These are phyloP conservation scores for Matsumyia berberina DNA, from an alignment of 2,888 invertebrate genomes.

Conservation along the genomic window DNA sequence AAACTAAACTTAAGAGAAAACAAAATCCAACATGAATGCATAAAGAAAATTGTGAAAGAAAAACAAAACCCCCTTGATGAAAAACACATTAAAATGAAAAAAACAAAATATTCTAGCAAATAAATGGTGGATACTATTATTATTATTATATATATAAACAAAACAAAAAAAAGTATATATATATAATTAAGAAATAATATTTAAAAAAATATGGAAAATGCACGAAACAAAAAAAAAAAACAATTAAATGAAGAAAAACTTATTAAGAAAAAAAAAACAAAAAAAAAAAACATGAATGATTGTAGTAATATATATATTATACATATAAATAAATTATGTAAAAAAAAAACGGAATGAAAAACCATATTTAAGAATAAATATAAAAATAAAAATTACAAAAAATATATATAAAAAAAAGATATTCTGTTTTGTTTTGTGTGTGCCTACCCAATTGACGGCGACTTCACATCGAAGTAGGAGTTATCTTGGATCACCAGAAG, in stretches of 20 bases:
- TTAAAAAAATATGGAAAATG: conserved; percentile 61
- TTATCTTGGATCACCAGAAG: too few relatives aligned
- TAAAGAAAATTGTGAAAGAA: conserved; percentile 41
- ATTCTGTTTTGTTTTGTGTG: too few relatives aligned
- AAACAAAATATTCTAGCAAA: conserved; percentile 72
- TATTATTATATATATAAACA: conserved; percentile 63
- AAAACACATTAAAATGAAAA: conserved; percentile 36
- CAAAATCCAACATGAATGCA: conserved; percentile 36
- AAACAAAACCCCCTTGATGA: conserved; percentile 50
- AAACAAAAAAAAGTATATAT: conserved; percentile 50
- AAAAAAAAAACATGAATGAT: conserved; percentile 70
- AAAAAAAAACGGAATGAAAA: conserved; percentile 77
- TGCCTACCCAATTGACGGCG: too few relatives aligned
- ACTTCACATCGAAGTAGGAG: too few relatives aligned
- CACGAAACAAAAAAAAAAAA: conserved; percentile 51
- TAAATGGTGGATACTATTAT: conserved; percentile 76
- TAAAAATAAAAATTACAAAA: conserved; percentile 77
- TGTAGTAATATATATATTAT: conserved; percentile 78
- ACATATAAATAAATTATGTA: conserved; percentile 78
- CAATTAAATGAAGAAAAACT: conserved; percentile 37
- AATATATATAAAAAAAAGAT: conserved; percentile 65
- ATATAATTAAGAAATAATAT: conserved; percentile 72
- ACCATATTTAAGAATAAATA: conserved; percentile 78
- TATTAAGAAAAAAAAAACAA: conserved; percentile 49
- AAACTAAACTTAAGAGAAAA: conserved; percentile 16